A percentile compares a stretch with the other conserved stretches of the same genome.
Conservation (phyloP, 2,113 vertebrate genomes). For the Taxidea taxus region DNA sequence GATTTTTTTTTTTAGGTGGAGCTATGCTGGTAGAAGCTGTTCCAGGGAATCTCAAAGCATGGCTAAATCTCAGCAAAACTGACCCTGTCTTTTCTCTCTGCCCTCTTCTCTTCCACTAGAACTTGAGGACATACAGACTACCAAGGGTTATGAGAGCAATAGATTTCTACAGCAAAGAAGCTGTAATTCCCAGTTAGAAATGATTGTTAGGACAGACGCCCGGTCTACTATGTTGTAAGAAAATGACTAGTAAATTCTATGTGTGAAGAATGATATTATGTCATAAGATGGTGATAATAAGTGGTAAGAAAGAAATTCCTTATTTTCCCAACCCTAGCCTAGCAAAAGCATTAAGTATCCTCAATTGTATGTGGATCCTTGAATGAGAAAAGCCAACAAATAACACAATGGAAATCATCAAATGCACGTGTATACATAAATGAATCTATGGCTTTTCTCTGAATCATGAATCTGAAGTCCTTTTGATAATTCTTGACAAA, state of each 20-base stretch:
- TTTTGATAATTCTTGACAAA: slow-evolving; percentile 27
- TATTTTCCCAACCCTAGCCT: background rate
- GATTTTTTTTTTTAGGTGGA: background rate
- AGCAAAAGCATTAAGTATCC: background rate
- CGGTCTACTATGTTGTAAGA: background rate
- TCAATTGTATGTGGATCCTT: background rate
- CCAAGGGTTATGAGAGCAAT: background rate
- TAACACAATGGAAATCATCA: background rate
- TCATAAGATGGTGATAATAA: background rate
- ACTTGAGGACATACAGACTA: background rate
- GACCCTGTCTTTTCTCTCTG: background rate
- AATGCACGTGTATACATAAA: background rate
- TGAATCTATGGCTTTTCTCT: background rate
- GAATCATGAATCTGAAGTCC: background rate
- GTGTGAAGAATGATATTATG: background rate
- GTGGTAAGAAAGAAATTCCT: background rate
- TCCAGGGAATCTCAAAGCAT: background rate
- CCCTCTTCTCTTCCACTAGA: background rate
- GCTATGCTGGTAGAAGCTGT: background rate
- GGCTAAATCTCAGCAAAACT: background rate
- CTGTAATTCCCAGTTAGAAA: background rate
- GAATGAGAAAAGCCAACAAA: slow-evolving; percentile 30
- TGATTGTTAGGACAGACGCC: background rate
- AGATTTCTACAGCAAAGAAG: background rate
- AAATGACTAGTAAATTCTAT: background rate